These are phyloP conservation scores for Ectemnius cavifrons DNA, from an alignment of 2,888 invertebrate species.

Conservation along the genomic window DNA sequence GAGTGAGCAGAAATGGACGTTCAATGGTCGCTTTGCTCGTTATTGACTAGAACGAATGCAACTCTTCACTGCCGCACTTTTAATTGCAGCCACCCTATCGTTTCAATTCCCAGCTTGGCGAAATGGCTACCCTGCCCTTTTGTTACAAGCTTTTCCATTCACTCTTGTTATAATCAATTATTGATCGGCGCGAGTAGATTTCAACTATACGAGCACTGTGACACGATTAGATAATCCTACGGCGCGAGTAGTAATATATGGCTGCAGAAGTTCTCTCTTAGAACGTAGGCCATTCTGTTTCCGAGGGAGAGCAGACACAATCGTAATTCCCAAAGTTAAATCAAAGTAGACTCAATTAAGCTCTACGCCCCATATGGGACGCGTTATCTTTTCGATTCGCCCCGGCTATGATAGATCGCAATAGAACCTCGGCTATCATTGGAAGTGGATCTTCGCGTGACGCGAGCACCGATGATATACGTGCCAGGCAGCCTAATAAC, in stretches of 20 bases:
- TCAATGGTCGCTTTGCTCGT: conserved; percentile 15
- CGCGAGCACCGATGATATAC: conserved; percentile 6
- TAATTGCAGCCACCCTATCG: conserved; percentile 13
- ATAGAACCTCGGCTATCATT: neutral
- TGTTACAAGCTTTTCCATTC: too few relatives aligned
- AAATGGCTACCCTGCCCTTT: too few relatives aligned
- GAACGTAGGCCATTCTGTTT: neutral
- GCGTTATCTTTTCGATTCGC: conserved; percentile 14
- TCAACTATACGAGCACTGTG: too few relatives aligned
- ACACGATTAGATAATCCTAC: too few relatives aligned
- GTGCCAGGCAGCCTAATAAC: neutral
- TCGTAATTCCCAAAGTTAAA: too few relatives aligned
- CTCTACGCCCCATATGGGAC: too few relatives aligned
- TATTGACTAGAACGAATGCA: conserved; percentile 6
- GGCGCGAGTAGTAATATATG: too few relatives aligned
- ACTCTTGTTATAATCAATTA: too few relatives aligned
- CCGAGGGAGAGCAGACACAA: neutral
- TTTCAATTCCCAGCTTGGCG: neutral
- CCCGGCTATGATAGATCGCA: neutral
- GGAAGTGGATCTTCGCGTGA: conserved; percentile 5
- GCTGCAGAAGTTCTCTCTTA: too few relatives aligned
- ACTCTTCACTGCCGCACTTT: conserved; percentile 1
- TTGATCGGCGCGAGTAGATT: too few relatives aligned
- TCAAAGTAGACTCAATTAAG: too few relatives aligned
- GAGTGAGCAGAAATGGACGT: conserved; percentile 19